phyloP scores from a whole-genome alignment of 2,113 vertebrate genomes.

The Sylvia atricapilla region DNA sequence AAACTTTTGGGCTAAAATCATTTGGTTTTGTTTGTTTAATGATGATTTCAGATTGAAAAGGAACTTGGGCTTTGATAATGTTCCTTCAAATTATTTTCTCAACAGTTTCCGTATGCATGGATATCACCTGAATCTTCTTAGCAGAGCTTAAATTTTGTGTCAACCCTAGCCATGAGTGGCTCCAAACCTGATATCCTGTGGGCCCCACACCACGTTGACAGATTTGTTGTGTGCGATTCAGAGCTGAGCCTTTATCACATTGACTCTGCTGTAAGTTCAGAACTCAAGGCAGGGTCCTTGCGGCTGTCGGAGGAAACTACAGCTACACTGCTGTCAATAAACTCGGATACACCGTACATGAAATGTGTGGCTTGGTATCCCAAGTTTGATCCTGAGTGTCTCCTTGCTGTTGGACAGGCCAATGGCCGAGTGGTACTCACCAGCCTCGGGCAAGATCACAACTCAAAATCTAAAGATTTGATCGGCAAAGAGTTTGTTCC shows the following conservation, averaged over 20 bases:
- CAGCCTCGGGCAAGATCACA: constrained; percentile 94
- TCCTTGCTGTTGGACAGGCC: constrained; percentile 94
- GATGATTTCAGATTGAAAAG: not conserved
- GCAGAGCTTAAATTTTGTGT: not conserved
- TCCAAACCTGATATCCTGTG: constrained; percentile 97
- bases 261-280: constrained; percentile 83
- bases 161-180: constrained; percentile 83
- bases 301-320: constrained; percentile 89
- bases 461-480: constrained; percentile 92
- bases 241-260: constrained; percentile 95
- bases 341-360: constrained; percentile 97
- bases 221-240: constrained; percentile 95
- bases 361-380: constrained; percentile 99
- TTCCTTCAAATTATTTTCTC: constrained; percentile 21
- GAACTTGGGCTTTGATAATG: not conserved
- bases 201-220: constrained; percentile 95
- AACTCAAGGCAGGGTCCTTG: constrained; percentile 87
- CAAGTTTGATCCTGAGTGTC: constrained; percentile 92
- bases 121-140: constrained; percentile 38
- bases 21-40: not conserved
- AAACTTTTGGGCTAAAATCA: not conserved
- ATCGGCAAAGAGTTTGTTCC: constrained; percentile 98
- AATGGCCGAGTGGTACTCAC: constrained; percentile 97
- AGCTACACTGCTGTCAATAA: constrained; percentile 91
- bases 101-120: constrained; percentile 65